phyloP scores from a whole-genome alignment of 2,888 invertebrate genomes.

The Unio pictorum region DNA sequence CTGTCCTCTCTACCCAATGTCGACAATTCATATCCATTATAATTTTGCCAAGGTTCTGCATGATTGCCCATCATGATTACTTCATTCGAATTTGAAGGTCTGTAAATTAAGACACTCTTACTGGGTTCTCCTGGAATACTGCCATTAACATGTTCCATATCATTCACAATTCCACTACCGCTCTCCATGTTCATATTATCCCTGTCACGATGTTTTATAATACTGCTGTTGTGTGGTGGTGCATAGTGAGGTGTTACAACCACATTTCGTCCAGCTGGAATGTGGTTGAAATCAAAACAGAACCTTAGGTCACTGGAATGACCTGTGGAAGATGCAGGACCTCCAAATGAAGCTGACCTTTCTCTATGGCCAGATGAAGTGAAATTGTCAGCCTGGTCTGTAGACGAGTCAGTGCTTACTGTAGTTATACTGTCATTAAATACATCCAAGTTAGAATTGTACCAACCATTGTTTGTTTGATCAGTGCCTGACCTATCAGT shows the following conservation, averaged over 20 bases:
- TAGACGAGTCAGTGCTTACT: too few relatives aligned
- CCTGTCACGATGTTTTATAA: slow-evolving; percentile 5
- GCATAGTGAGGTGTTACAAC: slow-evolving; percentile 27
- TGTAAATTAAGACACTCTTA: slow-evolving; percentile 33
- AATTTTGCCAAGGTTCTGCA: slow-evolving; percentile 8
- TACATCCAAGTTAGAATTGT: too few relatives aligned
- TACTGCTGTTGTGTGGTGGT: slow-evolving; percentile 19
- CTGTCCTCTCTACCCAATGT: slow-evolving; percentile 35
- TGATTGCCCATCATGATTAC: slow-evolving; percentile 41
- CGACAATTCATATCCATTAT: slow-evolving; percentile 20
- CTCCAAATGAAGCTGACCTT: too few relatives aligned
- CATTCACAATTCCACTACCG: slow-evolving; percentile 6
- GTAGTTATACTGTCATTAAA: too few relatives aligned
- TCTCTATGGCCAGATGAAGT: too few relatives aligned
- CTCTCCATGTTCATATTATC: not conserved
- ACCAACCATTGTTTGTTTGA: too few relatives aligned
- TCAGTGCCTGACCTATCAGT: too few relatives aligned
- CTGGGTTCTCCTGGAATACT: slow-evolving; percentile 8
- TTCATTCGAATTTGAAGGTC: slow-evolving; percentile 27
- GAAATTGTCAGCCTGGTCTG: too few relatives aligned
- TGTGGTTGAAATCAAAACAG: slow-evolving; percentile 1
- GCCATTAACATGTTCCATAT: slow-evolving; percentile 19
- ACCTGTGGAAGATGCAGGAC: too few relatives aligned
- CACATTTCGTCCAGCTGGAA: slow-evolving; percentile 18
- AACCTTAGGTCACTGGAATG: too few relatives aligned